phyloP scores from a whole-genome alignment of 2,888 invertebrate genomes.

The Eudasyphora cyanicolor region DNA sequence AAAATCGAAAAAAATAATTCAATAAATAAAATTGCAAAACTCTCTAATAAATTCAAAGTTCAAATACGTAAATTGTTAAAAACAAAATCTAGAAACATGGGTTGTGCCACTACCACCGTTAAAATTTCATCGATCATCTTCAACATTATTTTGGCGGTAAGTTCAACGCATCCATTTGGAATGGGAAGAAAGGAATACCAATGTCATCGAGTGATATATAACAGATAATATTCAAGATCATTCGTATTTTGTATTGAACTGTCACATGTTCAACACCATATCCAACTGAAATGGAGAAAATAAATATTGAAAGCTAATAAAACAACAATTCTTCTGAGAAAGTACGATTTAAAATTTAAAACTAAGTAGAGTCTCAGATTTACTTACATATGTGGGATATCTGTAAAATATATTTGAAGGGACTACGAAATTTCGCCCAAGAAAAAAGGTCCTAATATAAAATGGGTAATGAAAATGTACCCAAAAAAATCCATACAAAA shows the following conservation, averaged over 20 bases:
- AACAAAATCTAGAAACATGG: conserved; percentile 68
- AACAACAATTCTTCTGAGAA: no score
- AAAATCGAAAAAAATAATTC: not conserved
- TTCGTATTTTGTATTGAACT: not conserved
- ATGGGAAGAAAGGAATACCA: not conserved
- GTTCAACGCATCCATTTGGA: conserved; percentile 63
- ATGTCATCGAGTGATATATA: not conserved
- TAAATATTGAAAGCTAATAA: conserved; percentile 16
- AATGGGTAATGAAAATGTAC: no score
- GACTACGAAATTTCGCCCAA: no score
- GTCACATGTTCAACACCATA: not conserved
- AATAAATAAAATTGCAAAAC: conserved; percentile 17
- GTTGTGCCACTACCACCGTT: conserved; percentile 74
- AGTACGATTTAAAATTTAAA: no score
- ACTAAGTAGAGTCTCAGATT: no score
- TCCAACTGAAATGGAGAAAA: not conserved
- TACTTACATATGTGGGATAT: no score
- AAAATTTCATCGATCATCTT: conserved; percentile 73
- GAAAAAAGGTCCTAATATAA: no score
- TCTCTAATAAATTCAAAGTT: not conserved
- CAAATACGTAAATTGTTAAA: no score
- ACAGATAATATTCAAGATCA: not conserved
- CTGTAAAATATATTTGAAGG: no score
- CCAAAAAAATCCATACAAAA: no score
- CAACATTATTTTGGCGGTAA: conserved; percentile 76